phyloP scores from a whole-genome alignment of 2,888 invertebrate genomes.

The Mythimna vitellina region DNA sequence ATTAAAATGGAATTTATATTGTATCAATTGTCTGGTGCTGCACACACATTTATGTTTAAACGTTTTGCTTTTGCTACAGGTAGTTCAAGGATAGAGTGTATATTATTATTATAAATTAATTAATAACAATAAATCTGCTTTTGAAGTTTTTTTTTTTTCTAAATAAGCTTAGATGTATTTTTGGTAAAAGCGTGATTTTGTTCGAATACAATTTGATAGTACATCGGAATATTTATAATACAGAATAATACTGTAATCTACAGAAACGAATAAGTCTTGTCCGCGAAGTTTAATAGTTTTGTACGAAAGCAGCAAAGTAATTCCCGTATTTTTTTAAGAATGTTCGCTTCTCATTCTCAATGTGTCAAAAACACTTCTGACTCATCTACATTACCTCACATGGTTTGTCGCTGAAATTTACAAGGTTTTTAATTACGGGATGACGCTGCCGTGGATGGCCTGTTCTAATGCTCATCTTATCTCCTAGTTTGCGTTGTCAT shows the following conservation, averaged over 20 bases:
- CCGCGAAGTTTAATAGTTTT: background rate
- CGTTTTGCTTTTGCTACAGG: conserved; percentile 5
- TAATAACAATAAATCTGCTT: conserved; percentile 44
- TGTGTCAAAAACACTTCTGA: background rate
- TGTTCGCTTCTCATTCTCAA: background rate
- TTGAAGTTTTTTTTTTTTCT: conserved; percentile 37
- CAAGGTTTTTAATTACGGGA: background rate
- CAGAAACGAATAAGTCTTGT: background rate
- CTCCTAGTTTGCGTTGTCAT: background rate
- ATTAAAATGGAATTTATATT: conserved; percentile 14
- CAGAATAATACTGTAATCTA: conserved; percentile 1
- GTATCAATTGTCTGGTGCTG: conserved; percentile 21
- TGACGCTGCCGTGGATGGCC: background rate
- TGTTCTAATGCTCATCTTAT: background rate
- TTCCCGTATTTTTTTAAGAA: background rate
- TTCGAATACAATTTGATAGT: conserved; percentile 41
- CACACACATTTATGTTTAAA: conserved; percentile 17
- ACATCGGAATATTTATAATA: conserved; percentile 12
- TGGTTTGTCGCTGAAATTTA: background rate
- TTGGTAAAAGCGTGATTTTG: conserved; percentile 50
- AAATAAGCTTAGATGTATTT: conserved; percentile 41
- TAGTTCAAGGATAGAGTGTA: conserved; percentile 26
- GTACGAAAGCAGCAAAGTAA: background rate
- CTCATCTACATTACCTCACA: background rate
- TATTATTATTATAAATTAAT: conserved; percentile 38